Evolutionary conservation across 2,888 invertebrate genomes (phyloP).

Genomic region (Charanyca ferruginea): DNA sequence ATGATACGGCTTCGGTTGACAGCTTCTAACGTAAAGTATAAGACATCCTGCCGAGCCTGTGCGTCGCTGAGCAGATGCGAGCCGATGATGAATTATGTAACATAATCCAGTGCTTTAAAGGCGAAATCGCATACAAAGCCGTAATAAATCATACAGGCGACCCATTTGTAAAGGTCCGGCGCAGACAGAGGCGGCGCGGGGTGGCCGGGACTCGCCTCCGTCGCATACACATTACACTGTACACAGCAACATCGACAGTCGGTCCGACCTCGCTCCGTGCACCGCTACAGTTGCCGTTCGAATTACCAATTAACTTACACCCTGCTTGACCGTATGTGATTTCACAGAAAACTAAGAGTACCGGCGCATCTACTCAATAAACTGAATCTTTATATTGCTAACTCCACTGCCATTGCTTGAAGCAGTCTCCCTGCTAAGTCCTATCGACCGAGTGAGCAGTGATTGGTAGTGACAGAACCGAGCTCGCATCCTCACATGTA

Average conservation of each 20-base stretch:
- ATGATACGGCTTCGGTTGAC: conserved; percentile 17
- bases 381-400: not conserved
- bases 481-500: no score
- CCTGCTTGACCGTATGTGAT: conserved; percentile 4
- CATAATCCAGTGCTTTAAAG: conserved; percentile 51
- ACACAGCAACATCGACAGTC: not conserved
- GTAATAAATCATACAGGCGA: conserved; percentile 51
- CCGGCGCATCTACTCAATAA: not conserved
- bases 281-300: not conserved
- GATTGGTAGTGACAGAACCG: not conserved
- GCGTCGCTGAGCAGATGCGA: conserved; percentile 33
- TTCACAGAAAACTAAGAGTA: not conserved
- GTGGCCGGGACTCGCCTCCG: no score
- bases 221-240: no score
- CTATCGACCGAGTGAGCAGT: not conserved
- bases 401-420: not conserved
- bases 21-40: conserved; percentile 10
- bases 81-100: conserved; percentile 55
- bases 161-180: conserved; percentile 34
- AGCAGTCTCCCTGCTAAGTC: not conserved
- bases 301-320: conserved; percentile 20
- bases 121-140: conserved; percentile 44
- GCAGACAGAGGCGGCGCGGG: conserved; percentile 19
- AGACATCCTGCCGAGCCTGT: conserved; percentile 11
- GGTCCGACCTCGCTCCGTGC: not conserved